These are phyloP conservation scores for Hylaeus anthracinus DNA, from an alignment of 1,140 invertebrate species.

Conservation along the genomic window DNA sequence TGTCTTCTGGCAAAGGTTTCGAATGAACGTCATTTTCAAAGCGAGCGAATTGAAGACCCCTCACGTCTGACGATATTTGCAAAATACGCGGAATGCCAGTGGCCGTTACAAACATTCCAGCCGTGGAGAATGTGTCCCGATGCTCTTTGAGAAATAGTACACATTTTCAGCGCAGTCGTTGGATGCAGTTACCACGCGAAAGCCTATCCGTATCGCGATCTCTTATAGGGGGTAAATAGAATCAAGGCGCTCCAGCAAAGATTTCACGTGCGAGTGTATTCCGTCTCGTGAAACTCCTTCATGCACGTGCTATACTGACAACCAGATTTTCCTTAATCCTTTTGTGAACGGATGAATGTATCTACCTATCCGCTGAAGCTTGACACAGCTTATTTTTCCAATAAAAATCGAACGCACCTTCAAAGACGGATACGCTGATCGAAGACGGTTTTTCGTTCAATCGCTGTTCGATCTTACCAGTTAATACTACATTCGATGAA, in stretches of 20 bases:
- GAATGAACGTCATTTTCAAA: background rate
- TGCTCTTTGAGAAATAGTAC: slow-evolving; percentile 57
- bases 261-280: slow-evolving; percentile 41
- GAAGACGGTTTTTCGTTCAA: background rate
- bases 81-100: slow-evolving; percentile 1
- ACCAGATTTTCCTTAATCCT: slow-evolving; percentile 63
- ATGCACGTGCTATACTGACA: slow-evolving; percentile 31
- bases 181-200: slow-evolving; percentile 50
- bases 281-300: slow-evolving; percentile 14
- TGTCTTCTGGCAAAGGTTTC: background rate
- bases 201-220: slow-evolving; percentile 57
- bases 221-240: slow-evolving; percentile 53
- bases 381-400: slow-evolving; percentile 55
- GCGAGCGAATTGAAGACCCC: background rate
- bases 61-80: slow-evolving; percentile 3
- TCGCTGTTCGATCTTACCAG: background rate
- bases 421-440: slow-evolving; percentile 14
- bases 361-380: slow-evolving; percentile 38
- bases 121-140: background rate
- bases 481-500: too few relatives aligned
- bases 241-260: slow-evolving; percentile 51
- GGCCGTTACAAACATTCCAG: background rate
- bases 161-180: slow-evolving; percentile 34
- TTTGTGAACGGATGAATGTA: slow-evolving; percentile 53
- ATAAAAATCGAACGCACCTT: slow-evolving; percentile 52